Evolutionary conservation across 2,888 invertebrate species (phyloP).

Genomic region (Drosophila ustulata): DNA sequence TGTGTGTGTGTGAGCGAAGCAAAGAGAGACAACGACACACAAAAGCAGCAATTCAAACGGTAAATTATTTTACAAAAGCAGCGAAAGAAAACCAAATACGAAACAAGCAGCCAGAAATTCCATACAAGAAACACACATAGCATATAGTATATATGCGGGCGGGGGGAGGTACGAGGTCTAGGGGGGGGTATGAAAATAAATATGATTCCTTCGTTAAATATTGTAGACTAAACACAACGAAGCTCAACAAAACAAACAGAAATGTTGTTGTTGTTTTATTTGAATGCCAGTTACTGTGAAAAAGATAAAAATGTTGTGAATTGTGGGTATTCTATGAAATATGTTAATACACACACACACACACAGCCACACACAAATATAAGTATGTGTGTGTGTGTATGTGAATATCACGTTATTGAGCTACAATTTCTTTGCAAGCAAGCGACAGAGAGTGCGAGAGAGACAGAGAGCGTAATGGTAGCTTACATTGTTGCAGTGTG

Average conservation of each 20-base stretch:
- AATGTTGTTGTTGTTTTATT: slow-evolving; percentile 19
- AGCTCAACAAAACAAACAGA: slow-evolving; percentile 45
- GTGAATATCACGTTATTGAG: slow-evolving; percentile 9
- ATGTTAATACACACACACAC: slow-evolving; percentile 44
- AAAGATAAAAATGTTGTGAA: slow-evolving; percentile 52
- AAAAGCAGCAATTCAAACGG: slow-evolving; percentile 77
- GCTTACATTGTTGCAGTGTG: slow-evolving; percentile 1
- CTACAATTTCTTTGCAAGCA: slow-evolving; percentile 6
- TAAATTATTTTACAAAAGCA: slow-evolving; percentile 78
- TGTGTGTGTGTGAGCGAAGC: slow-evolving; percentile 12
- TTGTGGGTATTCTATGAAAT: slow-evolving; percentile 58
- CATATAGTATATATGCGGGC: slow-evolving; percentile 8
- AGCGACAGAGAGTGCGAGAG: neutral
- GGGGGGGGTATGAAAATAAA: slow-evolving; percentile 13
- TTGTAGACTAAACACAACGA: slow-evolving; percentile 37
- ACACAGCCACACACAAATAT: slow-evolving; percentile 19
- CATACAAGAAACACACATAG: slow-evolving; percentile 36
- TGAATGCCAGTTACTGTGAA: slow-evolving; percentile 61
- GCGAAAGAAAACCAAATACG: slow-evolving; percentile 54
- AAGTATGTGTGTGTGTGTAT: slow-evolving; percentile 3
- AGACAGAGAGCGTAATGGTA: neutral
- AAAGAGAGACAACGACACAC: slow-evolving; percentile 37
- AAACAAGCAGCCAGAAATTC: slow-evolving; percentile 53
- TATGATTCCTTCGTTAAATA: slow-evolving; percentile 43
- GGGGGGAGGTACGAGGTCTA: neutral